Evolutionary conservation across 1,140 invertebrate genomes (phyloP).

Genomic region (Protaetia brevitarsis): DNA sequence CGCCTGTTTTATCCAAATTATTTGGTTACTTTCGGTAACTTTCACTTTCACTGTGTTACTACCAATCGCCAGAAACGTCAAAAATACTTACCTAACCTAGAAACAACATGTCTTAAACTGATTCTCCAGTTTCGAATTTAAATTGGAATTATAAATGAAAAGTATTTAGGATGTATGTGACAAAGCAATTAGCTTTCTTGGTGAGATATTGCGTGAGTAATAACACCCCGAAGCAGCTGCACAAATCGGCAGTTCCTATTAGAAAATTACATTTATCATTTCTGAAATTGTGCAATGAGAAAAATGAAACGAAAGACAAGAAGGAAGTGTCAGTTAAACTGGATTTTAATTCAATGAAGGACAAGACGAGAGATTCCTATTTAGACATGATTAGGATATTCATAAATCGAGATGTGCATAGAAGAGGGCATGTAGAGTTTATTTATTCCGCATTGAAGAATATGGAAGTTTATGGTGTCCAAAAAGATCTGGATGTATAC

Average conservation of each 20-base stretch:
- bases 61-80: no score
- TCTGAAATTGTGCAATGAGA: background rate
- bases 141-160: no score
- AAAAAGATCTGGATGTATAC: slow-evolving; percentile 88
- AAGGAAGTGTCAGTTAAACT: background rate
- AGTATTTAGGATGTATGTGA: background rate
- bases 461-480: slow-evolving; percentile 87
- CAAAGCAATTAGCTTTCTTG: background rate
- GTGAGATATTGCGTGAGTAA: background rate
- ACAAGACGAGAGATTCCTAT: slow-evolving; percentile 73
- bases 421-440: slow-evolving; percentile 87
- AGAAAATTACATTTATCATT: background rate
- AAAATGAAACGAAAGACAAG: background rate
- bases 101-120: no score
- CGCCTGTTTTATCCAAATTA: no score
- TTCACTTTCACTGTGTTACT: no score
- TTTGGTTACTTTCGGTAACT: no score
- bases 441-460: slow-evolving; percentile 83
- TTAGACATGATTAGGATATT: slow-evolving; percentile 73
- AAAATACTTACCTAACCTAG: no score
- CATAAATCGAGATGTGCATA: slow-evolving; percentile 56
- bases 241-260: background rate
- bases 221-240: background rate
- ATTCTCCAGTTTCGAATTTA: no score
- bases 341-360: slow-evolving; percentile 55